Evolutionary conservation across 2,797 vertebrate species (phyloP), one percentile per base, ranked within the genome.

Genomic region (Amphiprion clarkii): DNA sequence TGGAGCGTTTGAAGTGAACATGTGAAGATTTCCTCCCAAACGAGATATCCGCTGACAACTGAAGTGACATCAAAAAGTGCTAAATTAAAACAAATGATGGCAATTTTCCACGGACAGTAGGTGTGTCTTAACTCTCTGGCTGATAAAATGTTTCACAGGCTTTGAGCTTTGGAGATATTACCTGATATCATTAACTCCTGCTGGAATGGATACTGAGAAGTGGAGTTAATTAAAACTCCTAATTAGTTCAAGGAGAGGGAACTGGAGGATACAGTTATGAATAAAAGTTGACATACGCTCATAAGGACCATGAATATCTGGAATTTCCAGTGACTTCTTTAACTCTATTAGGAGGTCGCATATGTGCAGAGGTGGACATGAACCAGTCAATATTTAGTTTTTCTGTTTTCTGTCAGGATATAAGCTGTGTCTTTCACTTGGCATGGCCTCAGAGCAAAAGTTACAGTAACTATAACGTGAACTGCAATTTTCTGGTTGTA

Each of bases 1-100:
- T 73, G 86, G 44, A 82, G 90, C 87, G 71, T 87, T 84, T 89
- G 75, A 89, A 88, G 86, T 87, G 79, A 87, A 88, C 85, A 71
- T 87, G 88, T 81, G 84, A 84, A 90, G 88, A 88, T 89, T 88
- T 88, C 86, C 89, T 89, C 87, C 88, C 84, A 68, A 84, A 89
- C 51, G 56, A 90, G 82, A 91, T 71, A 74, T 61, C 79, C 73
- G 29, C 88, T 85, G 88, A 89, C 89, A 90, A 90, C 74, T 84
- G 87, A 84, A 21, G 88, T 64, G 2, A 89, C 91, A 89, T 90
- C 91, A 46, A 36, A 36, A 92, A 78, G 79, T 12, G 9, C 48
- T n/a, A 57, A 81, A 86, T 87, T 88, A 87, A 84, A 88, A 90
- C 86, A 90, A 88, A 85, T 40, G 76, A 75, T 83, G 89, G 86